Evolutionary conservation across 2,113 vertebrate species (phyloP).

Genomic region (Anolis carolinensis): DNA sequence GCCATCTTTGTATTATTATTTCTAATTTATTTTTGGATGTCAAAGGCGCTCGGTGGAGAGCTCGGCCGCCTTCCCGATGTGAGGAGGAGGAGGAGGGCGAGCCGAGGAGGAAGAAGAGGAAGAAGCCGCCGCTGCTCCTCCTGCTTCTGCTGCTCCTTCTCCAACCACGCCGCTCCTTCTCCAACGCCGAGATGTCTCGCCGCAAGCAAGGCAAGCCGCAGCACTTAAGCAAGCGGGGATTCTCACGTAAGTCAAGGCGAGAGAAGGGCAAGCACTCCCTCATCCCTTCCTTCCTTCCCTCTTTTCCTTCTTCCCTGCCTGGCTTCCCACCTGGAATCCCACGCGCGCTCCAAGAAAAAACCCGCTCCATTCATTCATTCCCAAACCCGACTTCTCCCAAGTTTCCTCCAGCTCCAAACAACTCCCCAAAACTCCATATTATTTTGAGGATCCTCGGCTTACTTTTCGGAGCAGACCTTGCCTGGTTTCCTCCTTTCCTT

Average conservation of each 20-base stretch:
- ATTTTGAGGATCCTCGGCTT: too few relatives aligned
- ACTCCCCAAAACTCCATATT: too few relatives aligned
- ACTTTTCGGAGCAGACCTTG: too few relatives aligned
- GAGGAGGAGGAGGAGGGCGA: slow-evolving; percentile 57
- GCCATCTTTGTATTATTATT: slow-evolving; percentile 99
- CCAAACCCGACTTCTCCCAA: too few relatives aligned
- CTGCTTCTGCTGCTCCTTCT: too few relatives aligned
- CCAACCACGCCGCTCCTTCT: too few relatives aligned
- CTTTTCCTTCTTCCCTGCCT: slow-evolving; percentile 27
- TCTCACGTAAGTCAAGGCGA: slow-evolving; percentile 94
- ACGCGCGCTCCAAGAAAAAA: too few relatives aligned
- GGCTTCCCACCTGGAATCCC: background rate
- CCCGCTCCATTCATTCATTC: background rate
- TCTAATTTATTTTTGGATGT: slow-evolving; percentile 99
- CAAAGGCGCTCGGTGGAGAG: slow-evolving; percentile 99
- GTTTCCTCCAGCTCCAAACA: too few relatives aligned
- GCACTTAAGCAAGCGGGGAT: slow-evolving; percentile 99
- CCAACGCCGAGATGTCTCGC: slow-evolving; percentile 93
- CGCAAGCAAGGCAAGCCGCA: slow-evolving; percentile 99
- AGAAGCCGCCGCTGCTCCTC: too few relatives aligned
- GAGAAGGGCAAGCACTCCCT: background rate
- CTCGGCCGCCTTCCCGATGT: slow-evolving; percentile 87
- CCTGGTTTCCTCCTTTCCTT: background rate
- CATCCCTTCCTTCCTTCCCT: too few relatives aligned
- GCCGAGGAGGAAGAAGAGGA: slow-evolving; percentile 75